Conservation (phyloP, 2,888 invertebrate genomes). For the Caenorhabditis virilis region DNA sequence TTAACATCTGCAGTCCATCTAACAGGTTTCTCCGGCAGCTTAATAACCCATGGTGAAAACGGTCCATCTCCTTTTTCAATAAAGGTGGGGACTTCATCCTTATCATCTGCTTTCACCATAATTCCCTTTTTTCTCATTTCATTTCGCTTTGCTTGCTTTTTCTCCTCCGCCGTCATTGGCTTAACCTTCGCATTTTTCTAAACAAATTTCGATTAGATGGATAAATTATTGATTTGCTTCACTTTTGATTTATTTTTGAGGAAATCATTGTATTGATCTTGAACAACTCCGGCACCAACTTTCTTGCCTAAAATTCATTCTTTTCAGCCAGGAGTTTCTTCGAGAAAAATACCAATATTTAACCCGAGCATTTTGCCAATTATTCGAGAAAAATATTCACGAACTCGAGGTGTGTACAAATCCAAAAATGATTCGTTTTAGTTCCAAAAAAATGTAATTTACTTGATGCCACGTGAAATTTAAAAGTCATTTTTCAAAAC, state of each 20-base stretch:
- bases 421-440: no score
- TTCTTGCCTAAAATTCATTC: conserved; percentile 26
- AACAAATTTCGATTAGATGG: neutral
- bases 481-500: no score
- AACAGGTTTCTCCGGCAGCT: neutral
- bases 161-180: conserved; percentile 29
- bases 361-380: conserved; percentile 23
- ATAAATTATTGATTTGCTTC: neutral
- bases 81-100: conserved; percentile 33
- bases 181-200: no score
- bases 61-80: conserved; percentile 25
- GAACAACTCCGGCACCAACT: conserved; percentile 40
- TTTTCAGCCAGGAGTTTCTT: no score
- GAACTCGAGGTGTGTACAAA: no score
- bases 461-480: no score
- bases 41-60: neutral
- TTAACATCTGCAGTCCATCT: no score
- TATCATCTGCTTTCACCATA: conserved; percentile 45
- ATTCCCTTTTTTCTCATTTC: conserved; percentile 35
- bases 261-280: conserved; percentile 38
- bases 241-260: conserved; percentile 15
- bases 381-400: neutral
- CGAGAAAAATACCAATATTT: conserved; percentile 14
- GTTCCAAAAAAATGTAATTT: no score
- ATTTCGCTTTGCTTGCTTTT: conserved; percentile 24